Evolutionary conservation across 1,140 invertebrate genomes (phyloP).

Genomic region (Epicauta chinensis): DNA sequence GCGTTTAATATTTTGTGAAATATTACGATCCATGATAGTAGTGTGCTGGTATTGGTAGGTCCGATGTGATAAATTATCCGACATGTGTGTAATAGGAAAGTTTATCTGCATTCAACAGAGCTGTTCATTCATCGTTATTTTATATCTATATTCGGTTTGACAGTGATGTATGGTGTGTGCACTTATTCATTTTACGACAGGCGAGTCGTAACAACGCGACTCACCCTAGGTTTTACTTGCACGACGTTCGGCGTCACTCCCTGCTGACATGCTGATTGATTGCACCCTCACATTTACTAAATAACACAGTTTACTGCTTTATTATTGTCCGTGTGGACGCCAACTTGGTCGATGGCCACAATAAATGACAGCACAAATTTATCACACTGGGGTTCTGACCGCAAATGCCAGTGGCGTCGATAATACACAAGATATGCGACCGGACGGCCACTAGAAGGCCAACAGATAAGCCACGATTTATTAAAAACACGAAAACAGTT

Average conservation of each 20-base stretch:
- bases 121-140: conserved; percentile 40
- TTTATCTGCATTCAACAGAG: conserved; percentile 41
- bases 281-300: conserved; percentile 38
- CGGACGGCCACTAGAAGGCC: too few species aligned
- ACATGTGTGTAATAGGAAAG: conserved; percentile 41
- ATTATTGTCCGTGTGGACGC: conserved; percentile 30
- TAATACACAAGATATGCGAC: too few species aligned
- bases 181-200: conserved; percentile 39
- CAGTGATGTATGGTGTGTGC: conserved; percentile 41
- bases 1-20: conserved; percentile 13
- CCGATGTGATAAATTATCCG: conserved; percentile 40
- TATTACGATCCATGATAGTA: conserved; percentile 13
- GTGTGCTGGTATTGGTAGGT: conserved; percentile 19
- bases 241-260: conserved; percentile 30
- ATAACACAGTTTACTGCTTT: conserved; percentile 40
- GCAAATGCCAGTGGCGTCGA: too few species aligned
- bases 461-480: too few species aligned
- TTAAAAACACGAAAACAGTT: too few species aligned
- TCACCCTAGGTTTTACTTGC: conserved; percentile 23
- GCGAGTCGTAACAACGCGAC: conserved; percentile 27
- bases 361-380: too few species aligned
- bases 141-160: conserved; percentile 41
- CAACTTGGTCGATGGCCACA: background rate
- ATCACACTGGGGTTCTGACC: too few species aligned
- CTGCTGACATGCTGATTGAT: conserved; percentile 38